Base-by-base conservation (phyloP, 2,888 invertebrate species). In the Hypomecis atomaria region DNA sequence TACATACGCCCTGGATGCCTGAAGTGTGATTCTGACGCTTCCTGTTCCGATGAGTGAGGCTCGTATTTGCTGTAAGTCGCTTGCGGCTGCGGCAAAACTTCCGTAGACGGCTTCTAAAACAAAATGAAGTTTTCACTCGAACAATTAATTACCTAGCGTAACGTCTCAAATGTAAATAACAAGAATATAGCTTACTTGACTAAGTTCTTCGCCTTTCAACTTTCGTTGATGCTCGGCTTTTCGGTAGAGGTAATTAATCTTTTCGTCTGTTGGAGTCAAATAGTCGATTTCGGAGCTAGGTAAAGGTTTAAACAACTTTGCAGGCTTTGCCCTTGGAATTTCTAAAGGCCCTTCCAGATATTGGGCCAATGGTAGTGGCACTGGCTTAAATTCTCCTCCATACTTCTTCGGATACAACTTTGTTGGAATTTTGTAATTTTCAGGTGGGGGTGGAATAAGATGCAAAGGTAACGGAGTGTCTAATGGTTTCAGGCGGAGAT, bases 321-420 rank as follows among this genome's bases (percentile, higher is more conserved):
- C 78, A 33, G 90, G 89, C 69, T 92, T 88, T 52, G 91, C 93
- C 74, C 86, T 88, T 62, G 93, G 93, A 11, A 89, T 77, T 81
- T 89, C 78, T 65, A 76, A 82, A 9, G 82, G 69, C 13, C 82
- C 83, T 37, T 85, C 86, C 44, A 78, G 79, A 62, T 81, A 89
- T 69, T 88, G 88, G 5, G 77, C 76, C 63, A 92, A 76, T 6
- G 92, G 92, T 70, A 92, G 90, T 1, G 89, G 85, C 48, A 92
- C 78, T 0, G 92, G 90, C 59, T 91, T 92, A 59, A 94, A 89
- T 33, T 89, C 88, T 52, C 90, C 87, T 66, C 87, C 81, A 78
- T 89, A 94, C 77, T 95, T 95, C 78, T 95, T 95, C 0, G 95
- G 95, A 73, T 93, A 94, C 34, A 89, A 74, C 73, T 92, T 92